A percentile compares a stretch with the other conserved stretches of the same genome.
These are phyloP conservation scores for Epinotia brunnichana DNA, from an alignment of 2,888 invertebrate genomes.

Conservation along the genomic window DNA sequence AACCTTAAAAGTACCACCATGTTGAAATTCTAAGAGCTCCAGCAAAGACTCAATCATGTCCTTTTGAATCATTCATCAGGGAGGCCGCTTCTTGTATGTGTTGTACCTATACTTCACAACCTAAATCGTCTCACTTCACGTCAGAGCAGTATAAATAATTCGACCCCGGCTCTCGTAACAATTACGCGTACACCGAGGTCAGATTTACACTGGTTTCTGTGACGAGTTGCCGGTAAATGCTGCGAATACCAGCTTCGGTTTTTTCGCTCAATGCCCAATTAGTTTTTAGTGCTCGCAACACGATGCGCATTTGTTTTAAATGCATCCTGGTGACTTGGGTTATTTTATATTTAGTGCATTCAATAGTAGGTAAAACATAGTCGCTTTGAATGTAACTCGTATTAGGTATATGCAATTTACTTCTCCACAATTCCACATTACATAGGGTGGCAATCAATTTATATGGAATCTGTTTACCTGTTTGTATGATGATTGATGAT, in stretches of 20 bases:
- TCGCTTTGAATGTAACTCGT: too few relatives aligned
- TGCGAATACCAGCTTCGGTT: constrained; percentile 52
- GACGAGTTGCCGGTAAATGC: neutral
- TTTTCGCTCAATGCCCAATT: constrained; percentile 65
- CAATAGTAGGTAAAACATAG: neutral
- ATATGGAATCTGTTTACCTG: too few relatives aligned
- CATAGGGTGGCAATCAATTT: too few relatives aligned
- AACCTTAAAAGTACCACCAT: constrained; percentile 50
- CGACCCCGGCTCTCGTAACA: neutral
- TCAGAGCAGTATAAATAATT: neutral
- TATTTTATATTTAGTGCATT: neutral
- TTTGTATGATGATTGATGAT: too few relatives aligned
- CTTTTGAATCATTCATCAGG: constrained; percentile 75
- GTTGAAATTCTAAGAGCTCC: constrained; percentile 62
- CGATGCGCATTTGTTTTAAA: constrained; percentile 35
- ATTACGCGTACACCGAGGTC: neutral
- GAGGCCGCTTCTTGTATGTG: constrained; percentile 64
- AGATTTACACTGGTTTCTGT: neutral
- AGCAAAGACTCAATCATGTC: constrained; percentile 68
- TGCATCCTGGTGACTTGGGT: constrained; percentile 20
- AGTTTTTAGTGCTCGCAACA: constrained; percentile 61
- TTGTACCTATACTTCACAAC: neutral
- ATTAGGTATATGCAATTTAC: too few relatives aligned
- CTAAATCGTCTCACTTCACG: neutral
- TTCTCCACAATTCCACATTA: too few relatives aligned